phyloP scores from a whole-genome alignment of 1,140 invertebrate genomes.

The Bombus impatiens region DNA sequence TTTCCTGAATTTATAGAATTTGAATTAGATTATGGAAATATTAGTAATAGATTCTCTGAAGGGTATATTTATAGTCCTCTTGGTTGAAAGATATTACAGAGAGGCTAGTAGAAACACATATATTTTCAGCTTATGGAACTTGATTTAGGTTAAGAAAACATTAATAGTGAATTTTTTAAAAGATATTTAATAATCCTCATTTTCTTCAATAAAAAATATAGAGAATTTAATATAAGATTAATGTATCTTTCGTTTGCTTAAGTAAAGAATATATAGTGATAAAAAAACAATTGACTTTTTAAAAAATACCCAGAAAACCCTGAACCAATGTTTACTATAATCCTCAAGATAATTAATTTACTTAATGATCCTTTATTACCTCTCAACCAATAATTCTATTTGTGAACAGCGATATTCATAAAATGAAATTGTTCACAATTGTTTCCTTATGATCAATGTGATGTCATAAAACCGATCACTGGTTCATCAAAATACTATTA shows the following conservation, averaged over 20 bases:
- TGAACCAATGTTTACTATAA: background rate
- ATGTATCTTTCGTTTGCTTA: no score
- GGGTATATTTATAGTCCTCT: background rate
- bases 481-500: background rate
- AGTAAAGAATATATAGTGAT: no score
- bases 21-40: background rate
- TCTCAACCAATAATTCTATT: no score
- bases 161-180: no score
- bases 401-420: no score
- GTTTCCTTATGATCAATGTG: background rate
- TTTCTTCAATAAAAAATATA: no score
- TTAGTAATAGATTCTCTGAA: background rate
- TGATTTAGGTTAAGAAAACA: background rate
- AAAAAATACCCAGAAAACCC: background rate
- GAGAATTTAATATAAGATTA: no score
- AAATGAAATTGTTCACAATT: background rate
- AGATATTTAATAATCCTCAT: no score
- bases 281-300: background rate
- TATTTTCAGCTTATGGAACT: background rate
- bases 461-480: background rate
- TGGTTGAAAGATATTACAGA: background rate
- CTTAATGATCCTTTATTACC: background rate
- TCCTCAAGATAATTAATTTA: background rate
- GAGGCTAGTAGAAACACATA: background rate
- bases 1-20: background rate